Conservation (phyloP, 1,140 invertebrate genomes). For the Archivesica marissinica region DNA sequence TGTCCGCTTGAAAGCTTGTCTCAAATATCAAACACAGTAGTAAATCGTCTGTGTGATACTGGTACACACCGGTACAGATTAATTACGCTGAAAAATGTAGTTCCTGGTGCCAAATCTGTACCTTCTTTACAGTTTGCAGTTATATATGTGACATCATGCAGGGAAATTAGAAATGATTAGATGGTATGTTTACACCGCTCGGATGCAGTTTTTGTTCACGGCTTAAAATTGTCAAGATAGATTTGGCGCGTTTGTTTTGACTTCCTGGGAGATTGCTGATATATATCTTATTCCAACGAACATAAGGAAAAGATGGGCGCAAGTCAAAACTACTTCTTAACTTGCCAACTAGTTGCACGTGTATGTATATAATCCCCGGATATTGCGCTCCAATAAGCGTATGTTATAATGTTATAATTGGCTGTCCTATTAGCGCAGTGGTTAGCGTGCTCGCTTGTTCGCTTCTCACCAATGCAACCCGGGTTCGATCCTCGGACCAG, state of each 20-base stretch:
- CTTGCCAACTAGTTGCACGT: slow-evolving; percentile 9
- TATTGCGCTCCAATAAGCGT: too few relatives aligned
- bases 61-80: not conserved
- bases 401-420: not conserved
- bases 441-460: too few relatives aligned
- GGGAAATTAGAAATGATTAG: slow-evolving; percentile 54
- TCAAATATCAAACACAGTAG: slow-evolving; percentile 12
- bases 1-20: not conserved
- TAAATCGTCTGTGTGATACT: slow-evolving; percentile 17
- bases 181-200: slow-evolving; percentile 40
- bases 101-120: slow-evolving; percentile 19
- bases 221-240: slow-evolving; percentile 43
- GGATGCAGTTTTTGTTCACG: slow-evolving; percentile 27
- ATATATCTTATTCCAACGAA: not conserved
- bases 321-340: slow-evolving; percentile 1
- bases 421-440: too few relatives aligned
- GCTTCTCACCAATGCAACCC: too few relatives aligned
- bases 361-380: not conserved
- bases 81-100: slow-evolving; percentile 28
- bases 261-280: not conserved
- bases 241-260: slow-evolving; percentile 1
- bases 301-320: not conserved
- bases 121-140: not conserved
- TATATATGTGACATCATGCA: slow-evolving; percentile 22
- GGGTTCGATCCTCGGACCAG: too few relatives aligned